Base-by-base conservation (phyloP, 2,797 vertebrate genomes). In the Pyrocephalus nanus region DNA sequence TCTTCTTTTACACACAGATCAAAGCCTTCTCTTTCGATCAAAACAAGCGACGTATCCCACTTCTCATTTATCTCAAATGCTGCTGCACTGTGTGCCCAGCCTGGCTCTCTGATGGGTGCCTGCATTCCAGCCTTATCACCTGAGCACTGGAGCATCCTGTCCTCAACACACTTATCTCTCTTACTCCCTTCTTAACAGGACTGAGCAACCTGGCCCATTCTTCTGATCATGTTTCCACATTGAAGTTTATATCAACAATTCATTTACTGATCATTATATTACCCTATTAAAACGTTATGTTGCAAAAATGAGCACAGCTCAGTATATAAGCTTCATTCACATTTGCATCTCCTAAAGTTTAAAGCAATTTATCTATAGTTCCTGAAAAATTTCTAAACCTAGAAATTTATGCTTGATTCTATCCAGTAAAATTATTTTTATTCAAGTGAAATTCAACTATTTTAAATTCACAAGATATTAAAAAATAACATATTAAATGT, bases 61-160 rank as follows among this genome's bases (percentile, higher is more conserved):
- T 71, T 90, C 67, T 13, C 8, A 8, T 78, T 80, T 88, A 53
- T 71, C 47, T 86, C 42, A 43, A 81, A 36, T 1, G 2, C 29
- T 25, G 51, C 36, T 47, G 27, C 12, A 58, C 30, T 0, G 0
- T 14, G 36, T 17, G 50, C 66, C 81, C 4, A 1, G 23, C 42
- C 38, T 48, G 51, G 34, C 54, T 55, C 64, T 58, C 36, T 2
- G 6, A 70, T 0, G 1, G 9, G 19, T 62, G 40, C 36, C 88
- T 48, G 54, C 83, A 81, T 93, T 95, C 86, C 91, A 86, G 61
- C 30, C 54, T 71, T 88, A 95, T 80, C 87, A 77, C 8, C 18
- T 2, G 0, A 32, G 57, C 54, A 79, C 61, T 61, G 57, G 61
- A 92, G 53, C 85, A 90, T 71, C 57, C 65, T 0, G 0, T 47